These are phyloP conservation scores for Siderastrea siderea DNA, from an alignment of 92 coral and sea anemone species.

Conservation along the genomic window DNA sequence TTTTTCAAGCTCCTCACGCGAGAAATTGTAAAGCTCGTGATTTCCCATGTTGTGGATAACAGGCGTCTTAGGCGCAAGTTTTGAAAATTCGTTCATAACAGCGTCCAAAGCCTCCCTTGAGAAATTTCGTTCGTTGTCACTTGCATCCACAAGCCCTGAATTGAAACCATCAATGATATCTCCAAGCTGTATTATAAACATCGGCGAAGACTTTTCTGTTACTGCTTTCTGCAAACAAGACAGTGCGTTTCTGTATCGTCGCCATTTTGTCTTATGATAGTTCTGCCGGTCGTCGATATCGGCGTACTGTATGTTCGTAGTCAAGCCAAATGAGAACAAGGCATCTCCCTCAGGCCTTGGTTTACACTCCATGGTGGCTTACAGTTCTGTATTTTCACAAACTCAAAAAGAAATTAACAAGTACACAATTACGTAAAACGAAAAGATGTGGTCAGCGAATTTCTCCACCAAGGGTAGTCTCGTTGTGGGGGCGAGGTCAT, in stretches of 20 bases:
- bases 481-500: no score
- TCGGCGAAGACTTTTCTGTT: conserved; percentile 8
- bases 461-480: no score
- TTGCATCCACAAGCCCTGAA: background rate
- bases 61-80: conserved; percentile 47
- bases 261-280: conserved; percentile 52
- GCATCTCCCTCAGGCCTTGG: background rate
- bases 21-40: conserved; percentile 81
- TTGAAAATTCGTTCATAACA: conserved; percentile 72
- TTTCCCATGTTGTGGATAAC: conserved; percentile 82
- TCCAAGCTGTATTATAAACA: conserved; percentile 82
- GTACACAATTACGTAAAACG: no score
- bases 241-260: conserved; percentile 73
- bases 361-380: background rate
- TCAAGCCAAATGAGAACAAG: conserved; percentile 74
- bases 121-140: conserved; percentile 7
- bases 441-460: background rate
- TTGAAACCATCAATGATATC: conserved; percentile 83
- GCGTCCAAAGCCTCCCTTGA: conserved; percentile 66
- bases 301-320: conserved; percentile 83
- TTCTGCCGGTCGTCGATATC: conserved; percentile 66
- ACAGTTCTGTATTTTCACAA: background rate
- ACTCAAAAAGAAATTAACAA: no score
- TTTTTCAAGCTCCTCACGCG: conserved; percentile 59
- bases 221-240: conserved; percentile 63